A percentile compares a stretch with the other conserved stretches of the same genome.
Conservation (phyloP, 2,888 invertebrate genomes). For the Caenorhabditis angaria region DNA sequence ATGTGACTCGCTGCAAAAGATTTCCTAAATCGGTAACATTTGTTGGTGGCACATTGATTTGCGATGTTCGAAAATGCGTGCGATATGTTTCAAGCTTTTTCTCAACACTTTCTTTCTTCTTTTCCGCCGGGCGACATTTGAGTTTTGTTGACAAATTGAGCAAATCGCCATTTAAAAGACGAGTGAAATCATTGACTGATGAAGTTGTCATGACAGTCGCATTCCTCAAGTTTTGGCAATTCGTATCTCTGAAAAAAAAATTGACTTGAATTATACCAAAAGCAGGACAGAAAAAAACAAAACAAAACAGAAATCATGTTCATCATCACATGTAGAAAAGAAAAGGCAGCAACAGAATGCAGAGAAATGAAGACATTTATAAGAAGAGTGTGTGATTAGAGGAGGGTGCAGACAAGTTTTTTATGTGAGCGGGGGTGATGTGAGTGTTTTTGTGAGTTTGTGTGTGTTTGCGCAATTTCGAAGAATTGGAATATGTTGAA, state of each 20-base stretch:
- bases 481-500: neutral
- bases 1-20: neutral
- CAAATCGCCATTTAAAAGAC: neutral
- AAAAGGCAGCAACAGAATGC: neutral
- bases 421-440: neutral
- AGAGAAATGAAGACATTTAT: conserved; percentile 2
- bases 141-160: neutral
- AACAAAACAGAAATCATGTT: neutral
- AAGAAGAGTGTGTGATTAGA: neutral
- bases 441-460: neutral
- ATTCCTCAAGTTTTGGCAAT: neutral
- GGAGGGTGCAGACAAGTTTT: neutral
- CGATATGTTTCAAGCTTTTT: neutral
- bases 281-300: neutral
- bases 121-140: neutral
- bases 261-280: neutral
- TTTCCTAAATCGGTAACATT: neutral
- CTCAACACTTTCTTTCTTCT: conserved; percentile 1
- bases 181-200: neutral
- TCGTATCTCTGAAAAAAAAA: neutral
- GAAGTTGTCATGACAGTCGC: neutral
- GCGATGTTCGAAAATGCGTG: neutral
- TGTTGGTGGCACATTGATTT: neutral
- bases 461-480: neutral
- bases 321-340: conserved; percentile 2